A percentile compares a stretch with the other conserved stretches of the same genome.
Evolutionary conservation across 2,113 vertebrate species (phyloP).

Genomic region (Trematomus loennbergii): DNA sequence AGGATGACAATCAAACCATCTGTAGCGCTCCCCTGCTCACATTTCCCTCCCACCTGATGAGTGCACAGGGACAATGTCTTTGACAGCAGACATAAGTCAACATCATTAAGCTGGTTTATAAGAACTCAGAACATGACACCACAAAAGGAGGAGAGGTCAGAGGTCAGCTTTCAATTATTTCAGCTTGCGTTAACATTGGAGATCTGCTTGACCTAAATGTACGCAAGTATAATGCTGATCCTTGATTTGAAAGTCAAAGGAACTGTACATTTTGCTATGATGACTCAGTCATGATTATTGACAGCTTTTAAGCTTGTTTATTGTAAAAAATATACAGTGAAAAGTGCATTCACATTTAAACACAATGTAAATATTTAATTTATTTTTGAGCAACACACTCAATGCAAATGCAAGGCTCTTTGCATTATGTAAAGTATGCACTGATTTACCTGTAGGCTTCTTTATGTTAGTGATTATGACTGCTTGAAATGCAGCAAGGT

Average conservation of each 20-base stretch:
- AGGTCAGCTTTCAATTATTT: constrained; percentile 55
- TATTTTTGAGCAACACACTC: too few relatives aligned
- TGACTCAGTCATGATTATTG: neutral
- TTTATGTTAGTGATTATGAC: neutral
- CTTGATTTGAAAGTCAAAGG: constrained; percentile 72
- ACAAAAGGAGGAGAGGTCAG: constrained; percentile 56
- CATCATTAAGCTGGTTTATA: constrained; percentile 64
- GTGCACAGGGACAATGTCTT: constrained; percentile 65
- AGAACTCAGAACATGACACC: constrained; percentile 64
- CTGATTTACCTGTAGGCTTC: neutral
- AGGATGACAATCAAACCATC: constrained; percentile 76
- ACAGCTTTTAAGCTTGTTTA: neutral
- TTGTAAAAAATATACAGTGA: neutral
- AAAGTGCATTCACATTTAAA: neutral
- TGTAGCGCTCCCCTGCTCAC: constrained; percentile 67
- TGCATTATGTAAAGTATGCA: constrained; percentile 69
- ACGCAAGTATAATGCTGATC: constrained; percentile 21
- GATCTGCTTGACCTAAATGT: constrained; percentile 43
- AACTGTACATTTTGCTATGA: constrained; percentile 6
- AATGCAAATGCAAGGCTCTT: constrained; percentile 73
- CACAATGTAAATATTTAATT: too few relatives aligned
- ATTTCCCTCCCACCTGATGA: constrained; percentile 68
- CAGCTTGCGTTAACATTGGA: constrained; percentile 2
- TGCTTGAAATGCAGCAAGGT: neutral
- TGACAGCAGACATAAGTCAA: constrained; percentile 74